These are phyloP conservation scores for Amphilophus citrinellus DNA, from an alignment of 2,113 vertebrate genomes.

Conservation along the genomic window DNA sequence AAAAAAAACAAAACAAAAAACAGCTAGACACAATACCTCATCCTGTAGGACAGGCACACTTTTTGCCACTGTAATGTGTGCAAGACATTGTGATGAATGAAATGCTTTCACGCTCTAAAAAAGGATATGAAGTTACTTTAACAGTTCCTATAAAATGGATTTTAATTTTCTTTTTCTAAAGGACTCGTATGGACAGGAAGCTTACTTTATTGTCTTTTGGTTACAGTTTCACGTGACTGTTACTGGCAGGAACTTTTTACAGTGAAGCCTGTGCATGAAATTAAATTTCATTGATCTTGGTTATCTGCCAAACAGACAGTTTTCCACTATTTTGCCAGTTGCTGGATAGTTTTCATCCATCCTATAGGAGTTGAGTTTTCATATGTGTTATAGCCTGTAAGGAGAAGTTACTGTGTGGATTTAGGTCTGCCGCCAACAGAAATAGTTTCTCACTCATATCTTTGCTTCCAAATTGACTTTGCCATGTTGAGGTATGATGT, in stretches of 20 bases:
- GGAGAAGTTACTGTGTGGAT: constrained; percentile 57
- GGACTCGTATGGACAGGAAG: not conserved
- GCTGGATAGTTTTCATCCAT: constrained; percentile 20
- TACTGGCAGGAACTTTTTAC: constrained; percentile 4
- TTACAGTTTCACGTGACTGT: constrained; percentile 2
- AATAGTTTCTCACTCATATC: constrained; percentile 26
- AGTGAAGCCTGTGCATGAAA: constrained; percentile 9
- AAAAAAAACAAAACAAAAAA: not conserved
- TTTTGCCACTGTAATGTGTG: not conserved
- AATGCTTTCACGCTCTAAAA: not conserved
- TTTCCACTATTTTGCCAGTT: constrained; percentile 44
- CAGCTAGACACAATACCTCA: not conserved
- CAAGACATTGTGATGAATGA: not conserved
- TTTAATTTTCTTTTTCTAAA: not conserved
- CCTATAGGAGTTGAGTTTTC: constrained; percentile 28
- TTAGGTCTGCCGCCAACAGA: constrained; percentile 48
- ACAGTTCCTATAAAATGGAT: not conserved
- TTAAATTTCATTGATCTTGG: constrained; percentile 52
- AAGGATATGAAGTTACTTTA: not conserved
- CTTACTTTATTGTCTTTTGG: constrained; percentile 23
- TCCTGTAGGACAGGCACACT: not conserved
- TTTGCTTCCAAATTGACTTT: constrained; percentile 5
- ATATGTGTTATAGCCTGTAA: constrained; percentile 27
- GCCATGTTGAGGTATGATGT: constrained; percentile 26
- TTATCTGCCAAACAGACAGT: constrained; percentile 50